Conservation (phyloP, 1,140 invertebrate species). For the Heliconius congener region DNA sequence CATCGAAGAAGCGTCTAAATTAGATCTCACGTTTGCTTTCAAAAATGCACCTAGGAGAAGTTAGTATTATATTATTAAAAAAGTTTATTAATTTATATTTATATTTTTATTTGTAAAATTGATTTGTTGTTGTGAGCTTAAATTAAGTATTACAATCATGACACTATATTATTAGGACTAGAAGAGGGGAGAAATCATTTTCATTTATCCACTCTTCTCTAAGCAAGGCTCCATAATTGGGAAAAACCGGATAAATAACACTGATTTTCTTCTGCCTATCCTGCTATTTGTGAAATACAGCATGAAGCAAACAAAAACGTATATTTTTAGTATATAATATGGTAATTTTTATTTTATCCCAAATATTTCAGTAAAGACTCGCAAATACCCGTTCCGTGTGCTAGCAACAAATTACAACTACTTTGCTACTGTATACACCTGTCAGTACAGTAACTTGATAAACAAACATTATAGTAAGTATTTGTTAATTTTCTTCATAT, state of each 20-base stretch:
- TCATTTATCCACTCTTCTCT: no score
- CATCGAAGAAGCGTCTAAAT: conserved; percentile 48
- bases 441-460: conserved; percentile 66
- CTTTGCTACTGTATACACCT: conserved; percentile 68
- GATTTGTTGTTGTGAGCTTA: background rate
- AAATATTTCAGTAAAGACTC: conserved; percentile 59
- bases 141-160: background rate
- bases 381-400: conserved; percentile 65
- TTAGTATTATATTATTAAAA: conserved; percentile 45
- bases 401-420: conserved; percentile 70
- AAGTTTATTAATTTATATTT: background rate
- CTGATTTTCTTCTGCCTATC: no score
- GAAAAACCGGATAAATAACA: no score
- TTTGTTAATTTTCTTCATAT: background rate
- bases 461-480: conserved; percentile 74
- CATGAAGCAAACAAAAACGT: no score
- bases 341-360: background rate
- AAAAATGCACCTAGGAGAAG: conserved; percentile 65
- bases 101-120: background rate
- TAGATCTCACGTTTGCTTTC: conserved; percentile 56
- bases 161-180: no score
- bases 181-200: no score
- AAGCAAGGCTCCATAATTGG: no score
- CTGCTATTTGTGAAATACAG: no score
- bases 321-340: background rate